A percentile compares a stretch with the other conserved stretches of the same genome.
These are phyloP conservation scores for Calosoma granatense DNA, from an alignment of 1,140 invertebrate species.

Conservation along the genomic window DNA sequence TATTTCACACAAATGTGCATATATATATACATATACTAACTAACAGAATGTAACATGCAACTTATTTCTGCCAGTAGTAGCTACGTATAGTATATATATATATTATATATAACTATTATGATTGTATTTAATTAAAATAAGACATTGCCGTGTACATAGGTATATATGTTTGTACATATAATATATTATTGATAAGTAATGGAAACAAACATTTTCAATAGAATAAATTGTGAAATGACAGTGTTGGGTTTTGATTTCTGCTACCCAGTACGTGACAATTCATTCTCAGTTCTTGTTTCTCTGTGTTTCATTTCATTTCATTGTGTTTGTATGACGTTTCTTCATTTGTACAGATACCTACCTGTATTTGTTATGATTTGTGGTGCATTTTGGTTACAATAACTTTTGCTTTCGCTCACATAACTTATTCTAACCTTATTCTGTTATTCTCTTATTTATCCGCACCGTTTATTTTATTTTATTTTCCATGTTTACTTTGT, in stretches of 20 bases:
- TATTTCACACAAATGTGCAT: no score
- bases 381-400: conserved; percentile 27
- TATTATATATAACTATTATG: conserved; percentile 2
- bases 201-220: conserved; percentile 33
- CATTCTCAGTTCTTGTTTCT: conserved; percentile 13
- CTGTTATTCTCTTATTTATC: no score
- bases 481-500: conserved; percentile 30
- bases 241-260: background rate
- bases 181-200: conserved; percentile 31
- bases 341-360: no score
- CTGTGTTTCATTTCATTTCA: conserved; percentile 10
- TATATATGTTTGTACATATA: conserved; percentile 41
- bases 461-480: no score
- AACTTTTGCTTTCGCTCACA: conserved; percentile 25
- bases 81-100: background rate
- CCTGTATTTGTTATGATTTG: conserved; percentile 36
- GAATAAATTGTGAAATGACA: conserved; percentile 25
- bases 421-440: no score
- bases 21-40: no score
- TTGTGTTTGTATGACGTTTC: conserved; percentile 35
- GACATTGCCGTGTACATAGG: conserved; percentile 28
- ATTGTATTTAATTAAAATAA: conserved; percentile 15
- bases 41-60: no score
- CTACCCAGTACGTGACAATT: conserved; percentile 5
- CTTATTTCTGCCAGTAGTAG: background rate